Base-by-base conservation (phyloP, 2,888 invertebrate species). In the Pharmacophagus antenor region DNA sequence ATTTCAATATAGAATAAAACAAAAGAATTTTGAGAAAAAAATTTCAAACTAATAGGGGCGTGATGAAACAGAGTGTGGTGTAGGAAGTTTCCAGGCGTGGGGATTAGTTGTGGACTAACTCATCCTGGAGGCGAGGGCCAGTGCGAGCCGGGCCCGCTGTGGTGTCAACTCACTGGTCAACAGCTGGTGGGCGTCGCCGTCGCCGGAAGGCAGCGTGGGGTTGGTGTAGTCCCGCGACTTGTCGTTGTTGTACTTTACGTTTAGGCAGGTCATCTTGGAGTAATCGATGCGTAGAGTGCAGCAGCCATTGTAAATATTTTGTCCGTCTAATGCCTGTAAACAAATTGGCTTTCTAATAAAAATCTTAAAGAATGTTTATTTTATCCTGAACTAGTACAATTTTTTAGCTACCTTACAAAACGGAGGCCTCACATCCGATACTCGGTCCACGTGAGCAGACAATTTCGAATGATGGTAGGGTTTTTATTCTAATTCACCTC, bases 241-340 rank as follows among this genome's bases (percentile, higher is more conserved):
- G 92, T 99, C 99, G 91, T 99, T 99, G 93, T 99, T 99, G 93
- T 98, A 99, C 88, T 99, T 98, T 72, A 99, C 99, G 91, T 99
- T 99, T 76, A 99, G 93, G 74, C 97, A 97, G 74, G 97, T 96
- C 94, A 99, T 94, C 92, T 99, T 99, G 74, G 98, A 98, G 92
- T 98, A 99, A 91, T 99, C 99, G 86, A 99, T 99, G 86, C 99
- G 96, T 78, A 99, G 93, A 59, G 99, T 99, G 93, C 99, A 99
- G 92, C 99, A 99, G 63, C 98, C 98, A 89, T 98, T 99, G 94
- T 99, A 99, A 80, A 99, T 98, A 88, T 99, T 99, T 91, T 99
- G 99, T 48, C 99, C 99, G 84, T 99, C 99, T 75, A 99, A 92
- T 62, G 97, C 94, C 94, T 97, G 71, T 79, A 70, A 81, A 82